Evolutionary conservation across 2,797 vertebrate species (phyloP), one percentile per base, ranked within the genome.

Genomic region (Periophthalmus magnuspinnatus): DNA sequence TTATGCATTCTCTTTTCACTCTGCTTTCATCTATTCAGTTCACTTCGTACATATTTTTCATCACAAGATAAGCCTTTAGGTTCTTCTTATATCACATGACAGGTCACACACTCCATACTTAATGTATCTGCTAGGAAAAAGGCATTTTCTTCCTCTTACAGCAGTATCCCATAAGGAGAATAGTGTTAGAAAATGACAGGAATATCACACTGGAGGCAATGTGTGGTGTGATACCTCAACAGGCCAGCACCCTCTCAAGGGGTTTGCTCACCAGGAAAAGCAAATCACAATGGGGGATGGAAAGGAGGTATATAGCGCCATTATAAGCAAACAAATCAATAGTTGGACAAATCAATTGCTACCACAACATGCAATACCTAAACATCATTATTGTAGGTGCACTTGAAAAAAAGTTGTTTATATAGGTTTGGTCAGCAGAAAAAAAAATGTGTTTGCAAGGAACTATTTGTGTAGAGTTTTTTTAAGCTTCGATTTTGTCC

Each of bases 311-410:
- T 50, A 50, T 58, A 36, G 57, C 67, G 68, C 69, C 47, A 70
- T 76, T 81, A 69, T 75, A 85, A 85, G 83, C 83, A 83, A 89
- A 77, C 68, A 50, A 81, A 91, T 91, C 89, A 86, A 93, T 89
- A 85, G 64, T 61, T 72, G 58, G 78, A 88, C 76, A 78, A 83
- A 91, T 86, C 81, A 83, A 89, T 85, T 66, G 72, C 81, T 57
- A 68, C 71, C 73, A 56, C 54, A 81, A 41, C 71, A 74, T 64
- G 24, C 77, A 81, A 85, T 11, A 56, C 70, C 67, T 36, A 14
- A 75, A 54, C 58, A 72, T 41, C 69, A 68, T 60, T 28, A 65
- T 28, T 73, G 9, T 58, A 67, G 38, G 67, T 13, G 71, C 59
- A 59, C 65, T 11, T 8, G 6, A n/a, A 70, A 6, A 22, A 76